Conservation (phyloP, 2,113 vertebrate species). For the Thomomys bottae region DNA sequence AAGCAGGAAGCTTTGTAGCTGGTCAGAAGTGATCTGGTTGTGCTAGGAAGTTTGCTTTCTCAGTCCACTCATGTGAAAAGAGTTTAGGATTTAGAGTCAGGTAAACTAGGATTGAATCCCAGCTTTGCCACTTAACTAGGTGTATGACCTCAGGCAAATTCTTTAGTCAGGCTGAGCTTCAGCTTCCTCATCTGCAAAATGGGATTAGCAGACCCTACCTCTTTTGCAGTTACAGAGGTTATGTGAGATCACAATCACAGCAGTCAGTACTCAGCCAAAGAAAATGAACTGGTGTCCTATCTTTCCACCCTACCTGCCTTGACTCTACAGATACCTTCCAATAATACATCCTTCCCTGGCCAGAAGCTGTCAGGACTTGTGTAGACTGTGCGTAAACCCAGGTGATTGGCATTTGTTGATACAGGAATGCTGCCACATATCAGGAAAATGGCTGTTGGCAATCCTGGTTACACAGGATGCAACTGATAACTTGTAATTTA, state of each 20-base stretch:
- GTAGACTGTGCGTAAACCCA: neutral
- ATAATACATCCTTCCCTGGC: neutral
- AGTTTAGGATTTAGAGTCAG: neutral
- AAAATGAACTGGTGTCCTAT: neutral
- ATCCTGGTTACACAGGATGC: conserved; percentile 39
- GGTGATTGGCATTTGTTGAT: conserved; percentile 68
- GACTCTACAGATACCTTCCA: neutral
- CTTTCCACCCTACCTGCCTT: neutral
- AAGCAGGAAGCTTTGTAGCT: neutral
- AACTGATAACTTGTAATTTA: conserved; percentile 67
- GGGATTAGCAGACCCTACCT: neutral
- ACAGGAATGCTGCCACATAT: conserved; percentile 45
- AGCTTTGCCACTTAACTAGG: neutral
- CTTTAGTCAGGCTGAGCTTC: neutral
- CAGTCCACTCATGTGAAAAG: neutral
- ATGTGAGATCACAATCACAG: rapidly evolving
- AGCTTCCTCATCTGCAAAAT: neutral
- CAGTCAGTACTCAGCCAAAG: neutral
- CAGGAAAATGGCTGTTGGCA: conserved; percentile 54
- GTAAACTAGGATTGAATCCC: neutral
- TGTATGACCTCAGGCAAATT: neutral
- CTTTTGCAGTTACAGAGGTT: neutral
- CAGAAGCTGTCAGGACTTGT: conserved; percentile 45
- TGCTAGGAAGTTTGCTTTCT: neutral
- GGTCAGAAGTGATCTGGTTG: neutral